Evolutionary conservation across 2,888 invertebrate genomes (phyloP).

Genomic region (Cistogaster globosa): DNA sequence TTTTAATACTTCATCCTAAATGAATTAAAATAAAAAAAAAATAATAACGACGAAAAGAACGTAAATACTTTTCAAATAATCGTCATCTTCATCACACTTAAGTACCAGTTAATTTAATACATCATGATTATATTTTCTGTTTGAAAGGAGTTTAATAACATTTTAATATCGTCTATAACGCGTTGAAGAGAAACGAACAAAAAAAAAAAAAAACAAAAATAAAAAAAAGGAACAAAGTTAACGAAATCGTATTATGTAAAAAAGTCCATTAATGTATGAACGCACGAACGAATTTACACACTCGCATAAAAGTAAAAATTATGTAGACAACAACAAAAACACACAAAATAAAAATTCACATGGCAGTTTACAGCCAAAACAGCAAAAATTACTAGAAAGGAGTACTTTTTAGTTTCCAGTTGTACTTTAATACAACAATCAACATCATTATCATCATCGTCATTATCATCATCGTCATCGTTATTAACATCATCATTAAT

Average conservation of each 20-base stretch:
- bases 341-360: neutral
- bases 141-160: slow-evolving; percentile 56
- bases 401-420: slow-evolving; percentile 11
- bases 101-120: slow-evolving; percentile 15
- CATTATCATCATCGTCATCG: neutral
- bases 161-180: slow-evolving; percentile 54
- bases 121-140: slow-evolving; percentile 7
- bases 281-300: slow-evolving; percentile 53
- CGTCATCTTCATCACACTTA: neutral
- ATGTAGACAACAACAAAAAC: neutral
- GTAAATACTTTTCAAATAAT: slow-evolving; percentile 1
- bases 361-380: neutral
- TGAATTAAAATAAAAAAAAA: neutral
- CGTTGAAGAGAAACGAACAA: neutral
- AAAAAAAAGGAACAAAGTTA: neutral
- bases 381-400: neutral
- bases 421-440: slow-evolving; percentile 2
- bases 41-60: neutral
- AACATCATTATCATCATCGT: neutral
- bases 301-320: slow-evolving; percentile 34
- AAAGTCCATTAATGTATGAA: slow-evolving; percentile 60
- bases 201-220: neutral
- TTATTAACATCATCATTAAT: slow-evolving; percentile 18
- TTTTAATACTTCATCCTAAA: neutral
- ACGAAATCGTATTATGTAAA: slow-evolving; percentile 39